A percentile compares a stretch with the other conserved stretches of the same genome.
Conservation (phyloP, 2,888 invertebrate genomes). For the Drosophila acutilabella region DNA sequence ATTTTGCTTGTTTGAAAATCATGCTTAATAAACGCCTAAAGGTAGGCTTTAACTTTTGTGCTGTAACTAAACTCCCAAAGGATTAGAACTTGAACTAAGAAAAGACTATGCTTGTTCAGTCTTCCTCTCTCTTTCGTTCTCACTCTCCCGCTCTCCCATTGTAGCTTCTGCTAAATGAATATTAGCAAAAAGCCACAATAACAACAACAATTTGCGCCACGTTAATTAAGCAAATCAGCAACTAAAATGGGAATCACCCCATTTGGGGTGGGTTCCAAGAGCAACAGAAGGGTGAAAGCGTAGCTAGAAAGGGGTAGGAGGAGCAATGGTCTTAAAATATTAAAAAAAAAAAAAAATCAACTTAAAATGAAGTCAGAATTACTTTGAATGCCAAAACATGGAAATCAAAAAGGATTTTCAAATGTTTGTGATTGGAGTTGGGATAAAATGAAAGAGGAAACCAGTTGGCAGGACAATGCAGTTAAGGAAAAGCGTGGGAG, state of each 20-base stretch:
- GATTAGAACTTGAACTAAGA: too few relatives aligned
- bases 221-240: conserved; percentile 49
- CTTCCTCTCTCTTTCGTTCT: too few relatives aligned
- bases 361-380: conserved; percentile 65
- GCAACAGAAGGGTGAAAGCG: too few relatives aligned
- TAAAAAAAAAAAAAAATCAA: conserved; percentile 45
- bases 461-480: conserved; percentile 27
- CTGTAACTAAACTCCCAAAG: too few relatives aligned
- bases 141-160: too few relatives aligned
- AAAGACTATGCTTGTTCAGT: too few relatives aligned
- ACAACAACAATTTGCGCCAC: not conserved
- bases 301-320: not conserved
- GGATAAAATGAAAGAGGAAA: not conserved
- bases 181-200: conserved; percentile 3
- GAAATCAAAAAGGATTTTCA: conserved; percentile 38
- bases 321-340: not conserved
- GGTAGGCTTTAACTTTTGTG: not conserved
- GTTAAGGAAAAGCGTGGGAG: not conserved
- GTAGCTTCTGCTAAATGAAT: not conserved
- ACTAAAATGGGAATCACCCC: not conserved
- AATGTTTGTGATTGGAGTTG: conserved; percentile 31
- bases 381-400: conserved; percentile 51
- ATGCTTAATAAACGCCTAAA: not conserved
- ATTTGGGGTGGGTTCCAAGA: too few relatives aligned
- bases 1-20: too few relatives aligned